These are phyloP conservation scores for Troglohyphantes excavatus DNA, from an alignment of 2,888 invertebrate genomes.

Conservation along the genomic window DNA sequence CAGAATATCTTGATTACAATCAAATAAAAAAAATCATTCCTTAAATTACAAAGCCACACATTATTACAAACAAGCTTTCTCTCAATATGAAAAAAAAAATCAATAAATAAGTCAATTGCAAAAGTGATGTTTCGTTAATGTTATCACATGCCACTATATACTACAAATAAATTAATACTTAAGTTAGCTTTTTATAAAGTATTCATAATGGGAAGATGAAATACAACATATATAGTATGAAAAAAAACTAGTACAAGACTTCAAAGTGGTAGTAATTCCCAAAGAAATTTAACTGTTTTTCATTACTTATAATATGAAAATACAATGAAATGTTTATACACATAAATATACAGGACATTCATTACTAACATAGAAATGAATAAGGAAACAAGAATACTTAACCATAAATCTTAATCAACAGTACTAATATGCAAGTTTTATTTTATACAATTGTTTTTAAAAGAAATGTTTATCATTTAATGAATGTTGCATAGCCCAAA, in stretches of 20 bases:
- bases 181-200: neutral
- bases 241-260: neutral
- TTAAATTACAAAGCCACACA: neutral
- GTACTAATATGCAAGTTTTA: too few relatives aligned
- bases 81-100: neutral
- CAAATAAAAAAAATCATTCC: neutral
- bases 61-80: neutral
- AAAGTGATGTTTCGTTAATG: neutral
- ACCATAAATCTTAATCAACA: too few relatives aligned
- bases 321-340: too few relatives aligned
- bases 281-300: too few relatives aligned
- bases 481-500: too few relatives aligned
- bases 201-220: neutral
- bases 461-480: too few relatives aligned
- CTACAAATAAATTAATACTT: slow-evolving; percentile 25
- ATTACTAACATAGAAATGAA: too few relatives aligned
- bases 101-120: slow-evolving; percentile 1
- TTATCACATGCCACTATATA: neutral
- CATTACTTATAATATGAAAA: too few relatives aligned
- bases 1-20: neutral
- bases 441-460: too few relatives aligned
- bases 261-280: too few relatives aligned
- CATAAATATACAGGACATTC: too few relatives aligned
- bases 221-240: neutral
- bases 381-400: too few relatives aligned